phyloP scores from a whole-genome alignment of 1,140 invertebrate species.

The Bilobella aurantiaca region DNA sequence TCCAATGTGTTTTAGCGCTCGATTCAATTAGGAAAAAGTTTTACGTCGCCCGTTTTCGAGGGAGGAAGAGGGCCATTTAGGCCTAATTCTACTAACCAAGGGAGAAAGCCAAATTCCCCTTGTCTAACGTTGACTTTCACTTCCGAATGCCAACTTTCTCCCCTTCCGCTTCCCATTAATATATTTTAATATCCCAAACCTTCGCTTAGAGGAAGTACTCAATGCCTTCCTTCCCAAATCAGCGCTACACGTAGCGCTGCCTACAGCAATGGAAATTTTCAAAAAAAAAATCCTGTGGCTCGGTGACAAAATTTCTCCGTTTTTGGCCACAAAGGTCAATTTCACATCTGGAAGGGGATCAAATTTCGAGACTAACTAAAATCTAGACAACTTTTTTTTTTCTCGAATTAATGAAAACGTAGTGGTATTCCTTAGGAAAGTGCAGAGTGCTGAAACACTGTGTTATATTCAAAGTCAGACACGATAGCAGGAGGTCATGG shows the following conservation, averaged over 20 bases:
- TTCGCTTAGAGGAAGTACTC: constrained; percentile 5
- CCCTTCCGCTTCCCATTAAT: constrained; percentile 6
- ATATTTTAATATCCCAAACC: constrained; percentile 7
- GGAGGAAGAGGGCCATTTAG: constrained; percentile 5
- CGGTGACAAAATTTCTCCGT: too few species aligned
- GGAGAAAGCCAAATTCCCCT: background rate
- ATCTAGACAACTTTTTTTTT: too few species aligned
- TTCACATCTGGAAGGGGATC: too few species aligned
- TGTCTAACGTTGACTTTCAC: background rate
- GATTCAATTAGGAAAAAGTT: constrained; percentile 8
- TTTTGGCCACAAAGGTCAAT: too few species aligned
- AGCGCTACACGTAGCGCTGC: background rate
- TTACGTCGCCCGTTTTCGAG: background rate
- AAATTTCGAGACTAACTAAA: too few species aligned
- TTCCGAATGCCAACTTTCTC: background rate
- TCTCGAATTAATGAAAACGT: too few species aligned
- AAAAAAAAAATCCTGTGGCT: too few species aligned
- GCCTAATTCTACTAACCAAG: background rate
- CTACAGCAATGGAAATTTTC: background rate
- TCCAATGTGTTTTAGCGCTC: background rate
- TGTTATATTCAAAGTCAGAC: too few species aligned
- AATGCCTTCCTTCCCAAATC: too few species aligned
- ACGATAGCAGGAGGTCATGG: too few species aligned
- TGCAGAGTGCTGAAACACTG: too few species aligned
- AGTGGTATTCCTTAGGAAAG: too few species aligned